Percentiles rank a stretch among this genome's conserved stretches.
Conservation (phyloP, 2,888 invertebrate species). For the Orthosia incerta region DNA sequence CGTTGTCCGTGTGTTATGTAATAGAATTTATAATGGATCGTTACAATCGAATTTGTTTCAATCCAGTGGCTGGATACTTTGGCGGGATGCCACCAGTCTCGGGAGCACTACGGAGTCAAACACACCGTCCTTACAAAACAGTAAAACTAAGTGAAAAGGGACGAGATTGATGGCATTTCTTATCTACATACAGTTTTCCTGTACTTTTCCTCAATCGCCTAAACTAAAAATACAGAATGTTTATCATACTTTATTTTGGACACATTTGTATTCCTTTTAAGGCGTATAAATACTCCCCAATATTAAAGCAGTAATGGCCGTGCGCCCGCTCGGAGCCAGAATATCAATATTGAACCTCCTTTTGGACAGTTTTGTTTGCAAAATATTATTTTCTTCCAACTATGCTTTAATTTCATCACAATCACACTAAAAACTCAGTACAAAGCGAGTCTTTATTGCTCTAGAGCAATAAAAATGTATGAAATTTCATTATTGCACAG, state of each 20-base stretch:
- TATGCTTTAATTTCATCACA: too few species aligned
- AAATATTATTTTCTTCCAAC: too few species aligned
- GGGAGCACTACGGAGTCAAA: slow-evolving; percentile 5
- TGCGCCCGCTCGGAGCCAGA: too few species aligned
- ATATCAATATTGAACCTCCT: too few species aligned
- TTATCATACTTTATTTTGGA: slow-evolving; percentile 49
- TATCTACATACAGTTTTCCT: slow-evolving; percentile 54
- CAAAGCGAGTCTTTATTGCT: too few species aligned
- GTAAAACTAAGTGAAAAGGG: slow-evolving; percentile 57
- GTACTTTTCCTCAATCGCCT: slow-evolving; percentile 48
- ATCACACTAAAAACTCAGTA: too few species aligned
- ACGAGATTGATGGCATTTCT: slow-evolving; percentile 59
- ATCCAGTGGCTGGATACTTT: slow-evolving; percentile 38
- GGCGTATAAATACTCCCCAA: too few species aligned
- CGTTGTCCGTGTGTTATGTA: slow-evolving; percentile 32
- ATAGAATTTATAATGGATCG: slow-evolving; percentile 48
- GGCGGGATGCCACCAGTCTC: slow-evolving; percentile 33
- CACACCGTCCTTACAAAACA: slow-evolving; percentile 27
- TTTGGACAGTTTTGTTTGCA: too few species aligned
- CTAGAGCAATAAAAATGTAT: too few species aligned
- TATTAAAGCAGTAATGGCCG: too few species aligned
- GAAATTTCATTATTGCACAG: too few species aligned
- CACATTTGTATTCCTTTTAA: slow-evolving; percentile 30
- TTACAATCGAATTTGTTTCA: slow-evolving; percentile 51
- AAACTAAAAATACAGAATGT: slow-evolving; percentile 38